Percentiles rank a stretch among this genome's conserved stretches.
phyloP scores from a whole-genome alignment of 2,113 vertebrate genomes.

The Catharus bicknelli region DNA sequence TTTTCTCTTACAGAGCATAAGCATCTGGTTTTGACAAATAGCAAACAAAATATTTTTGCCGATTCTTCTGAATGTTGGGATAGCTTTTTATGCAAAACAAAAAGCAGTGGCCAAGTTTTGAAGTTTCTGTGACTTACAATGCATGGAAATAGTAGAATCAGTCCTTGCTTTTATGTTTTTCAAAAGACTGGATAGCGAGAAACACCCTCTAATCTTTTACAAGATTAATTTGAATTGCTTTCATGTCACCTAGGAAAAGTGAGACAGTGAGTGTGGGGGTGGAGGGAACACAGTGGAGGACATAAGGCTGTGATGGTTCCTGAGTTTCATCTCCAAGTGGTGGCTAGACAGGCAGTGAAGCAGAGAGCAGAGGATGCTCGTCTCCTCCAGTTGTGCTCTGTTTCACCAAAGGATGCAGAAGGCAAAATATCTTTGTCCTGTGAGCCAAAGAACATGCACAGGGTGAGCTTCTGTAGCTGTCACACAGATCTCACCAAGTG shows the following conservation, averaged over 20 bases:
- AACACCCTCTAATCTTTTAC: background rate
- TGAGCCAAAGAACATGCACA: background rate
- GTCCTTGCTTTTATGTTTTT: slow-evolving; percentile 9
- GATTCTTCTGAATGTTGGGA: background rate
- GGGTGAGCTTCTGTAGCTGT: background rate
- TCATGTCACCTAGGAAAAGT: background rate
- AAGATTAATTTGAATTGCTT: background rate
- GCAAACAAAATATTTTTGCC: background rate
- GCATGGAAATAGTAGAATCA: background rate
- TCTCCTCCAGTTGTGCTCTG: fast-evolving
- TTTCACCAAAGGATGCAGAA: background rate
- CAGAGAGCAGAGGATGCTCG: fast-evolving
- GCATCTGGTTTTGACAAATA: background rate
- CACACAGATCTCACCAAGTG: fast-evolving
- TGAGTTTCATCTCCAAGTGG: background rate
- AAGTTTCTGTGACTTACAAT: background rate
- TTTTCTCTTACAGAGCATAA: background rate
- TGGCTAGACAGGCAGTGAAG: background rate
- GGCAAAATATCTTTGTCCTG: background rate
- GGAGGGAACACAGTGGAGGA: background rate
- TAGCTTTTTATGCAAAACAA: background rate
- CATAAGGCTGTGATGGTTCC: background rate
- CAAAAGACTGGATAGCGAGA: background rate
- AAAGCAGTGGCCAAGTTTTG: background rate
- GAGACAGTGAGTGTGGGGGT: fast-evolving